These are phyloP conservation scores for Atrina japonica DNA, from an alignment of 2,888 invertebrate genomes.

Conservation along the genomic window DNA sequence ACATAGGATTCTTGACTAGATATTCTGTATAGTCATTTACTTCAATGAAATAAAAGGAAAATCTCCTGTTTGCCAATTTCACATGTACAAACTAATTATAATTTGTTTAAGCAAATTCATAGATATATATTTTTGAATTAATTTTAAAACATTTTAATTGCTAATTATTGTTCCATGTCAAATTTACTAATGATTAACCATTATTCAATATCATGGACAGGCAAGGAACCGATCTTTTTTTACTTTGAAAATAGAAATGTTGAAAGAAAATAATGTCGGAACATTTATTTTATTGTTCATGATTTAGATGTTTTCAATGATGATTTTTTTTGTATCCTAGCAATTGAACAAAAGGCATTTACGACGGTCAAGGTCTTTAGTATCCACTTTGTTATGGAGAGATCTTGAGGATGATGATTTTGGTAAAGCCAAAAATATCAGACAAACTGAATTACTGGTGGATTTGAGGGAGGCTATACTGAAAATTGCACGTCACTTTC, in stretches of 20 bases:
- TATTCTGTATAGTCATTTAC: not conserved
- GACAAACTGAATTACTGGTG: slow-evolving; percentile 98
- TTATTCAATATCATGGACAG: no score
- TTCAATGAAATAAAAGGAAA: not conserved
- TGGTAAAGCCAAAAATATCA: slow-evolving; percentile 94
- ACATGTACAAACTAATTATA: no score
- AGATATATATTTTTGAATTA: not conserved
- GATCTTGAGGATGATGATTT: slow-evolving; percentile 83
- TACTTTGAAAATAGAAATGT: no score
- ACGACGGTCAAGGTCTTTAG: slow-evolving; percentile 93
- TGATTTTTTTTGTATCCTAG: no score
- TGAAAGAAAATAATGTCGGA: no score
- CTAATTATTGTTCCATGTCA: no score
- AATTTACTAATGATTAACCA: no score
- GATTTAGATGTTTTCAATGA: no score
- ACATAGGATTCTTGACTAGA: not conserved
- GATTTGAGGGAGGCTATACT: slow-evolving; percentile 97
- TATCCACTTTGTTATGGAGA: slow-evolving; percentile 88
- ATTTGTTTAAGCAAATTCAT: not conserved
- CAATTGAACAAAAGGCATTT: slow-evolving; percentile 88
- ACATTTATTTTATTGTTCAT: no score
- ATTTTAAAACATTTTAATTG: no score
- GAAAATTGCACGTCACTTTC: slow-evolving; percentile 96
- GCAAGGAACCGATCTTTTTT: no score
- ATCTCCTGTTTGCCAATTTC: no score